Evolutionary conservation across 2,888 invertebrate genomes (phyloP), one percentile per base, ranked within the genome.

Genomic region (Drosophila formosana): DNA sequence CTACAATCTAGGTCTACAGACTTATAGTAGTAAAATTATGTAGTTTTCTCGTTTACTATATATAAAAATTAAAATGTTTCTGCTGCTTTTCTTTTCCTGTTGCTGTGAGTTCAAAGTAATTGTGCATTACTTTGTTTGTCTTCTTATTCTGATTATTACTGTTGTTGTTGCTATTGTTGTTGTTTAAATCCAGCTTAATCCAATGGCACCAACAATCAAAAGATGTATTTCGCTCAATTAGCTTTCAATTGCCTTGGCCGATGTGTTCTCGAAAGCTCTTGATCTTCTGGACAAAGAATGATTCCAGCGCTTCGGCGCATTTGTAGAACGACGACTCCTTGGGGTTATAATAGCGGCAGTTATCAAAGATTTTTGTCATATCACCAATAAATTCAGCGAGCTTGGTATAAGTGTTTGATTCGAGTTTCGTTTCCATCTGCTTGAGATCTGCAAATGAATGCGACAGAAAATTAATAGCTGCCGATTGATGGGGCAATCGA

Each of bases 301-400:
- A 96, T 93, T 99, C 99, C 74, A 99, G 94, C 60, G 97, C 96
- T 92, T 98, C 98, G 25, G 99, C 99, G 93, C 98, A 98, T 90
- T 98, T 96, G 93, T 97, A 98, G 93, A 98, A 98, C 72, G 97
- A 97, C 18, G 98, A 98, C 92, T 98, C 98, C 91, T 97, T 96
- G 67, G 98, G 97, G 93, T 99, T 99, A 93, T 98, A 99, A 92
- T 98, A 97, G 79, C 99, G 96, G 94, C 99, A 99, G 93, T 99
- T 99, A 93, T 99, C 98, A 93, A 99, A 99, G 91, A 99, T 98
- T 93, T 98, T 98, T 74, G 98, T 98, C 95, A 99, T 97, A 92
- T 99, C 99, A 91, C 97, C 97, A 90, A 98, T 97, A 93, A 99
- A 98, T 91, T 99, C 98, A 92, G 97, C 96, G 83, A 99, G 94